Base-by-base conservation (phyloP, 2,888 invertebrate genomes). In the Synanthedon tipuliformis region DNA sequence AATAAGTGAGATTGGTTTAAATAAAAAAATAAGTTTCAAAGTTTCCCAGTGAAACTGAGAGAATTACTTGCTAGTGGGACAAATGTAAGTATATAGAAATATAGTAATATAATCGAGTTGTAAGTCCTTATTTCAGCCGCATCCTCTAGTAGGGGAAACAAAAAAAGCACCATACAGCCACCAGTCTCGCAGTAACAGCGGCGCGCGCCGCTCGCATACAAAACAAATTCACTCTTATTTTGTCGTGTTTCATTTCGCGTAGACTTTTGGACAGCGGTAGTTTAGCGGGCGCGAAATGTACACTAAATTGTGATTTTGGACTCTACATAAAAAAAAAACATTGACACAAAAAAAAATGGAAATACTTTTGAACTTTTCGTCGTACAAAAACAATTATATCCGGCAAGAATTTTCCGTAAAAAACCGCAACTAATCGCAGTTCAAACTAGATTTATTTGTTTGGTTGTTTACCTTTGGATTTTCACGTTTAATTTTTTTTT, bases 161-260 rank as follows among this genome's bases (percentile, higher is more conserved):
- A 84, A 86, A 23, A 85, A 84, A 82, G 70, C 66, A 61, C 59
- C 61, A 55, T 53, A 57, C 58, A 57, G 61, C 58, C 69, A 68
- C 59, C 86, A 87, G 86, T 86, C 78, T 80, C 76, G 72, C 71
- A 66, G 68, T 60, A 68, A 61, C 73, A 71, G 80, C 86, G 85
- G 84, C 76, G 80, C 79, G 79, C 77, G 82, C 78, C 81, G 82
- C 75, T 73, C 83, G 86, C 85, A 69, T 75, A 73, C 74, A 76
- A 71, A 73, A 69, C 71, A 69, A 71, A 69, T 78, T 79, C 78
- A 72, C 78, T 49, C 78, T 84, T 83, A 79, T 81, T 81, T 82
- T 85, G 75, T 69, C 86, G 86, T 80, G 83, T 86, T 87, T 86
- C 76, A 76, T 85, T 87, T 86, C 86, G 86, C 84, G 86, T 85